phyloP scores from a whole-genome alignment of 2,113 vertebrate species.

The Oreochromis tanganicae region DNA sequence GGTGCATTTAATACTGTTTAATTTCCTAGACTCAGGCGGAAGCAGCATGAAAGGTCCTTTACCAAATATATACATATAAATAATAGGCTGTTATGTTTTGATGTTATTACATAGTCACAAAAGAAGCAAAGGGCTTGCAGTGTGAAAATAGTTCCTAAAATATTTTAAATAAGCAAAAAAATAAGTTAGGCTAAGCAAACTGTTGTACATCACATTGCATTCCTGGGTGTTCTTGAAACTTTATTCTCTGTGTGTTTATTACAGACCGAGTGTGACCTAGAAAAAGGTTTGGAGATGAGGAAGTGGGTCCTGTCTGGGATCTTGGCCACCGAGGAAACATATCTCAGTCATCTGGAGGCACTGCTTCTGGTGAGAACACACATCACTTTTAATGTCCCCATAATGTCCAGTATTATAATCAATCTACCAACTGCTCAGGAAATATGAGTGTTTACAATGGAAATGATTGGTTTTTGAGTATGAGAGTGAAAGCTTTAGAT shows the following conservation, averaged over 20 bases:
- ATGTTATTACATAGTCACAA: background rate
- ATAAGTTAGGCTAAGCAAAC: background rate
- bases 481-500: background rate
- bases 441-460: background rate
- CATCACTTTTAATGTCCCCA: background rate
- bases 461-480: background rate
- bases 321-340: slow-evolving; percentile 92
- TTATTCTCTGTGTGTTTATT: slow-evolving; percentile 5
- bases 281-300: slow-evolving; percentile 97
- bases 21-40: background rate
- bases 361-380: slow-evolving; percentile 84
- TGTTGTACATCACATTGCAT: background rate
- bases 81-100: background rate
- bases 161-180: background rate
- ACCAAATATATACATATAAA: background rate
- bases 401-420: background rate
- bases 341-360: slow-evolving; percentile 94
- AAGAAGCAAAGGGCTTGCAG: background rate
- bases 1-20: slow-evolving; percentile 9
- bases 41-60: background rate
- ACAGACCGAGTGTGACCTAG: slow-evolving; percentile 90
- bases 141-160: background rate
- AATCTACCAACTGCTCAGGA: background rate
- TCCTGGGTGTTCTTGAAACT: background rate
- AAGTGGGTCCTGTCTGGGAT: slow-evolving; percentile 98